Conservation (phyloP, 2,888 invertebrate species). For the Amphipoea oculea region DNA sequence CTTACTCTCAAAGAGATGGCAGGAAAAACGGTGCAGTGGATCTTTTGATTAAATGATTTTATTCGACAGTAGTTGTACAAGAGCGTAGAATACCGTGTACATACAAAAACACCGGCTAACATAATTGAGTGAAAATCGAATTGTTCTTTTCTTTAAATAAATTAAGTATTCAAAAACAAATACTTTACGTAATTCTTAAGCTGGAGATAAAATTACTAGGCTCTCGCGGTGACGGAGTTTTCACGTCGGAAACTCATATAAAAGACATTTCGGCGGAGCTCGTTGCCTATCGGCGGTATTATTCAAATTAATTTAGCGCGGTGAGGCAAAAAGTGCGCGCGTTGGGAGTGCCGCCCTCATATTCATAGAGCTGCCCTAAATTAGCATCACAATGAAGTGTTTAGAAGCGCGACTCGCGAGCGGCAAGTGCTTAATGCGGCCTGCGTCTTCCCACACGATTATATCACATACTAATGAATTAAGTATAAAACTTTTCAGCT, state of each 20-base stretch:
- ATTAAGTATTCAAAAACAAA: constrained; percentile 79
- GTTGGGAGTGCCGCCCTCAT: constrained; percentile 84
- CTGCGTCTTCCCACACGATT: constrained; percentile 86
- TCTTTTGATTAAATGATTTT: constrained; percentile 59
- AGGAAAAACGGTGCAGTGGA: constrained; percentile 60
- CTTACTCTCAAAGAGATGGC: constrained; percentile 71
- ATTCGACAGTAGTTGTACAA: constrained; percentile 47
- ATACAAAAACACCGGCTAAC: constrained; percentile 64
- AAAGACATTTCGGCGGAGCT: constrained; percentile 86
- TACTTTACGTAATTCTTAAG: constrained; percentile 79
- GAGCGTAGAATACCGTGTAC: constrained; percentile 38
- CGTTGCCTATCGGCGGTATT: constrained; percentile 88
- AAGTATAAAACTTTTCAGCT: constrained; percentile 83
- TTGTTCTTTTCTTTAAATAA: constrained; percentile 71
- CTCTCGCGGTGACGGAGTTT: constrained; percentile 76
- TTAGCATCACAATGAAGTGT: constrained; percentile 90
- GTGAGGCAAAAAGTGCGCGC: constrained; percentile 88
- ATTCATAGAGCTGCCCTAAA: constrained; percentile 89
- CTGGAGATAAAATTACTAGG: constrained; percentile 79
- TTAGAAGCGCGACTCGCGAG: constrained; percentile 82
- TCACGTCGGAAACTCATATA: constrained; percentile 86
- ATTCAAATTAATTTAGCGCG: constrained; percentile 90
- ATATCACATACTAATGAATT: constrained; percentile 87
- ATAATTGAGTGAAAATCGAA: constrained; percentile 16
- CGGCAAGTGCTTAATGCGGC: constrained; percentile 86